These are phyloP conservation scores for Telmatherina bonti DNA, from an alignment of 2,797 vertebrate genomes.

Conservation along the genomic window DNA sequence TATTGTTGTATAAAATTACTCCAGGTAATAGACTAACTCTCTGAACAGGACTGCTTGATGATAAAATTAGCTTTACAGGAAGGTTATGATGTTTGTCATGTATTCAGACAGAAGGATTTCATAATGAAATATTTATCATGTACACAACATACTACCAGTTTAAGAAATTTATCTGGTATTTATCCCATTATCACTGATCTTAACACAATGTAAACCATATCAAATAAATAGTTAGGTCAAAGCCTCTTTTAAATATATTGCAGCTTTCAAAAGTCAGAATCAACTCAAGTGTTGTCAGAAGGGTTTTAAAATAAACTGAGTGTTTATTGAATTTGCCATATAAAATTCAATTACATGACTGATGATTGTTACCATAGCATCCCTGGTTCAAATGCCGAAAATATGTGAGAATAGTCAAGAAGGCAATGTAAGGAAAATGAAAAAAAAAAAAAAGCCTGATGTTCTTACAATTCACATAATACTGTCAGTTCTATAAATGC, in stretches of 20 bases:
- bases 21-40: not conserved
- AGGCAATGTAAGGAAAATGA: conserved; percentile 7
- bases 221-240: not conserved
- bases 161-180: conserved; percentile 16
- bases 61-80: conserved; percentile 4
- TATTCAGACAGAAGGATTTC: conserved; percentile 15
- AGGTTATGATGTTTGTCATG: conserved; percentile 5
- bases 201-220: not conserved
- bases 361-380: conserved; percentile 14
- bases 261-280: not conserved
- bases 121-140: conserved; percentile 3
- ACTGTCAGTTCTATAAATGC: conserved; percentile 9
- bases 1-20: not conserved
- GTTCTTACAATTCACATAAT: conserved; percentile 13
- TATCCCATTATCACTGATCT: not conserved
- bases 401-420: conserved; percentile 10
- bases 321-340: not conserved
- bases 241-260: not conserved
- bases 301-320: not conserved
- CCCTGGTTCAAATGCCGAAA: not conserved
- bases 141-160: not conserved
- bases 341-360: not conserved
- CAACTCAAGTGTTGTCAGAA: not conserved
- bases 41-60: not conserved
- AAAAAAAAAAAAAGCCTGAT: conserved; percentile 1